Base-by-base conservation (phyloP, 1,140 invertebrate species). In the Euura lappo region DNA sequence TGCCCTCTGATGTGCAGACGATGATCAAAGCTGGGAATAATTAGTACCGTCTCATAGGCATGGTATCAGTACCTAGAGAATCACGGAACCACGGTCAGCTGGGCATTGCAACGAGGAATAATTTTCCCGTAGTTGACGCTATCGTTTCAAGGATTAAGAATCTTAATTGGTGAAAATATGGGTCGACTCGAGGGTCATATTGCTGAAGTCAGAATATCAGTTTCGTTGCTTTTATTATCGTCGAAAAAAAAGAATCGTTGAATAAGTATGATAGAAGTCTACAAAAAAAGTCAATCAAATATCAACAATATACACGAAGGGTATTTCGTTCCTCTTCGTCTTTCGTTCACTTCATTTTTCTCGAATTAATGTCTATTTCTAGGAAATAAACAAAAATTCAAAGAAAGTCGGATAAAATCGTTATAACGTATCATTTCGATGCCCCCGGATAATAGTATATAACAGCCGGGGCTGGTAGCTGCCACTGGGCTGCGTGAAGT, bases 401-500 rank as follows among this genome's bases (percentile, higher is more conserved):
- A 67, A 42, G 44, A 67, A 67, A 67, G 44, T 28, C 28, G 28
- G 28, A 28, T 28, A 28, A 28, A 28, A 28, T 28, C 28, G 28
- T 28, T 28, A 28, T 28, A 28, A 28, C 28, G 28, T 28, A 28
- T 28, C 75, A 86, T 80, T 85, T 85, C 6, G 84, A 80, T 2
- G 85, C 83, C 47, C 83, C 85, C 11, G 94, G 94, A 85, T 96
- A 96, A 86, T 97, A 97, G 86, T 97, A 97, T 68, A 96, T 91
- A 46, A 97, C 93, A 2, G 96, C 95, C 5, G 94, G 93, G 44
- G 95, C 94, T 28, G 95, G 93, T 66, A 97, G 89, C 83, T 96
- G 94, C 96, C 96, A 97, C 80, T 94, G 92, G 0, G 94, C 94
- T 1, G 95, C 95, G 81, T 95, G 93, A 67, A 97, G 88, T 82